phyloP scores from a whole-genome alignment of 2,888 invertebrate species.

The Hydriomena furcata region DNA sequence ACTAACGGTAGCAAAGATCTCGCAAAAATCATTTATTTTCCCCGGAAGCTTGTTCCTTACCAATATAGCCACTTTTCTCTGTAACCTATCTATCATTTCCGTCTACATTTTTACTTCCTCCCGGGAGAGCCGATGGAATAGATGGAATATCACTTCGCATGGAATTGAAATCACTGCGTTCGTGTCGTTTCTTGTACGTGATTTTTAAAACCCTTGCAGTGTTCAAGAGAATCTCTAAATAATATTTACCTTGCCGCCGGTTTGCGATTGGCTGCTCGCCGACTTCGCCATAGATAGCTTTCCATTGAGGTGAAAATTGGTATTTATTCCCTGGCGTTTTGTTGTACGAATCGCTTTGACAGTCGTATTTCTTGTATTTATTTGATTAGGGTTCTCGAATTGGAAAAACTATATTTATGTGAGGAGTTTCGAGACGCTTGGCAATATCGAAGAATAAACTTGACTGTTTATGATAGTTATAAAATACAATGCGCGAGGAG shows the following conservation, averaged over 20 bases:
- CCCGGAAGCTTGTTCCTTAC: constrained; percentile 4
- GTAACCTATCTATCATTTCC: constrained; percentile 37
- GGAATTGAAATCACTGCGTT: constrained; percentile 72
- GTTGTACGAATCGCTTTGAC: constrained; percentile 42
- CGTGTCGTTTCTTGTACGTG: constrained; percentile 53
- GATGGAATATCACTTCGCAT: constrained; percentile 54
- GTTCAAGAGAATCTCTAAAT: constrained; percentile 65
- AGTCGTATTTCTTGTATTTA: constrained; percentile 36
- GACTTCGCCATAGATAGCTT: constrained; percentile 50
- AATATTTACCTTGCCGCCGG: constrained; percentile 67
- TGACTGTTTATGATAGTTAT: constrained; percentile 16
- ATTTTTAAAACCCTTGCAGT: constrained; percentile 68
- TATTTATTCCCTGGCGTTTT: constrained; percentile 62
- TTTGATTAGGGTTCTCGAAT: constrained; percentile 35
- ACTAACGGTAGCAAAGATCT: background rate
- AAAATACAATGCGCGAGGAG: constrained; percentile 8
- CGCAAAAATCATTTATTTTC: constrained; percentile 4
- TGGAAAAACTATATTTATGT: constrained; percentile 29
- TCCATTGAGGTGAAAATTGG: constrained; percentile 69
- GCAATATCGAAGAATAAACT: constrained; percentile 24
- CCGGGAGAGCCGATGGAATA: constrained; percentile 48
- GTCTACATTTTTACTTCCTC: constrained; percentile 48
- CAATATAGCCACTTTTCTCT: constrained; percentile 17
- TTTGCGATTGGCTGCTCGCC: constrained; percentile 56
- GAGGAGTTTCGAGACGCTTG: constrained; percentile 20